These are phyloP conservation scores for Phodopus roborovskii DNA, from an alignment of 2,113 vertebrate species.

Conservation along the genomic window DNA sequence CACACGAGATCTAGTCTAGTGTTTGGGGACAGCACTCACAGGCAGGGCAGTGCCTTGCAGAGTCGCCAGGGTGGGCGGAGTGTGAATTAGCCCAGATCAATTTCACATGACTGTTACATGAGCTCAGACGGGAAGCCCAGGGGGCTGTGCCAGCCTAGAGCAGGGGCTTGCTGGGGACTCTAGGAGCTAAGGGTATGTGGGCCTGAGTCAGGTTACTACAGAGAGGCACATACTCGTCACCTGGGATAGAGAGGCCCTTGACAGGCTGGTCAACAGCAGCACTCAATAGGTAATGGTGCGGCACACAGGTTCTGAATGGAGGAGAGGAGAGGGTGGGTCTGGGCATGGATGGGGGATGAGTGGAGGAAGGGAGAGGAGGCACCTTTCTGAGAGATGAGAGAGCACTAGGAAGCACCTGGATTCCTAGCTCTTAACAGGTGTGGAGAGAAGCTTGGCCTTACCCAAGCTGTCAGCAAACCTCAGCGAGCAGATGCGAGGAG, in stretches of 20 bases:
- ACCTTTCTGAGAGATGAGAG: not conserved
- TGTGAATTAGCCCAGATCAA: not conserved
- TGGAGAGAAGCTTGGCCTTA: not conserved
- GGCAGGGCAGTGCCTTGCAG: not conserved
- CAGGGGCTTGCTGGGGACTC: not conserved
- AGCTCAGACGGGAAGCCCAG: not conserved
- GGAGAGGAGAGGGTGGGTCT: not conserved
- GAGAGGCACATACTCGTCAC: not conserved
- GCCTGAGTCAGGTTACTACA: not conserved
- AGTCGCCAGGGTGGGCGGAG: not conserved
- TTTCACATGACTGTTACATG: not conserved
- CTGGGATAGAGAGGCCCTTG: not conserved
- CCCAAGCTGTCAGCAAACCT: not conserved
- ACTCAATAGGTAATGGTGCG: not conserved
- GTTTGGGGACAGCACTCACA: not conserved
- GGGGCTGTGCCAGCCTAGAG: not conserved
- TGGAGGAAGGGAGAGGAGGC: not conserved
- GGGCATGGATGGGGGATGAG: not conserved
- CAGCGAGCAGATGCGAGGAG: not conserved
- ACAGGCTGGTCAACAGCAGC: not conserved
- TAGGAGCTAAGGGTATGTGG: not conserved
- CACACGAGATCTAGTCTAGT: not conserved
- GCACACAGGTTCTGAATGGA: not conserved
- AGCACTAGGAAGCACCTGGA: no score
- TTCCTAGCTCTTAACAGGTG: not conserved